Percentiles rank a stretch among this genome's conserved stretches.
Conservation (phyloP, 2,888 invertebrate genomes). For the Calameuta idolon region DNA sequence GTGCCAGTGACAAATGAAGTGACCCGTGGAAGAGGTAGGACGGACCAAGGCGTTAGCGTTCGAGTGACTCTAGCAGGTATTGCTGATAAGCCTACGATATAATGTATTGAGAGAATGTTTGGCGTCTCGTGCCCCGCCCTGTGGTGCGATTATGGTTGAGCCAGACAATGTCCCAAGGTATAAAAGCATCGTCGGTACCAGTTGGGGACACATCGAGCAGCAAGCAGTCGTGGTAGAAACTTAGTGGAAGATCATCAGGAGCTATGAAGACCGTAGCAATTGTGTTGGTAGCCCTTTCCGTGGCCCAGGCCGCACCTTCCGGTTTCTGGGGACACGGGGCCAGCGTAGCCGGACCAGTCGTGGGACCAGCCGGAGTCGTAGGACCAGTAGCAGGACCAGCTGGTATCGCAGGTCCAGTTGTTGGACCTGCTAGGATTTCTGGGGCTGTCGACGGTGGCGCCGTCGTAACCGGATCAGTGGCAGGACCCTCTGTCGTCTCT, state of each 20-base stretch:
- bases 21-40: slow-evolving; percentile 30
- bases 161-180: slow-evolving; percentile 45
- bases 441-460: slow-evolving; percentile 63
- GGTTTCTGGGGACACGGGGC: slow-evolving; percentile 47
- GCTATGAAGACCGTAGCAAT: slow-evolving; percentile 35
- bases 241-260: background rate
- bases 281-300: slow-evolving; percentile 49
- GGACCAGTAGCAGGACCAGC: slow-evolving; percentile 56
- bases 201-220: slow-evolving; percentile 48
- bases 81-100: slow-evolving; percentile 37
- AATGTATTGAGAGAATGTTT: slow-evolving; percentile 53
- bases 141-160: slow-evolving; percentile 23
- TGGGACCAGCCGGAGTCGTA: slow-evolving; percentile 53
- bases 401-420: slow-evolving; percentile 54
- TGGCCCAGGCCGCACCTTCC: slow-evolving; percentile 55
- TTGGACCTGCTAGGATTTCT: slow-evolving; percentile 58
- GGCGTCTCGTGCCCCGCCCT: slow-evolving; percentile 62
- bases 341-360: slow-evolving; percentile 53
- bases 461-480: slow-evolving; percentile 61
- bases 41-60: slow-evolving; percentile 35
- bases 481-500: slow-evolving; percentile 59
- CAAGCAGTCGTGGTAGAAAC: slow-evolving; percentile 15
- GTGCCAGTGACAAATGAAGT: slow-evolving; percentile 2
- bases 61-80: slow-evolving; percentile 27
- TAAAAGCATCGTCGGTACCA: slow-evolving; percentile 53